Evolutionary conservation across 2,113 vertebrate genomes (phyloP).

Genomic region (Pituophis catenifer): DNA sequence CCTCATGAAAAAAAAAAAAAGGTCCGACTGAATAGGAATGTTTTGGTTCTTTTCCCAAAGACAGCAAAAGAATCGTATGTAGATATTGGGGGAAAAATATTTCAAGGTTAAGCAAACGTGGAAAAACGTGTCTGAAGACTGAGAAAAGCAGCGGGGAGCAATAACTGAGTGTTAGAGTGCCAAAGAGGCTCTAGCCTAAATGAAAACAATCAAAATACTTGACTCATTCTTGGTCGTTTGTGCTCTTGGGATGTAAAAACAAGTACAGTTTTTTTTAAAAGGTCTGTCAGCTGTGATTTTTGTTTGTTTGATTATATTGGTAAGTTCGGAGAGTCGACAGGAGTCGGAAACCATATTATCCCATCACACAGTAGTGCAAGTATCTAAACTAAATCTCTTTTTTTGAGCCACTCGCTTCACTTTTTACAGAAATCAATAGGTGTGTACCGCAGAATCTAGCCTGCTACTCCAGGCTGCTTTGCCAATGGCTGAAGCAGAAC

Average conservation of each 20-base stretch:
- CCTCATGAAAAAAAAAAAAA: background rate
- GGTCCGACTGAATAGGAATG: background rate
- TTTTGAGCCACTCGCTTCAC: conserved; percentile 6
- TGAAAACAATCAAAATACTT: background rate
- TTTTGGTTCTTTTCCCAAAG: background rate
- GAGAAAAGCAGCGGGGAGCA: background rate
- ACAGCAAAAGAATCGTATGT: background rate
- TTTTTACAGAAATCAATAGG: background rate
- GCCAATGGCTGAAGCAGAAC: background rate
- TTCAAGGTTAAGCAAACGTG: background rate
- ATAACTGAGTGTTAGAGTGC: background rate
- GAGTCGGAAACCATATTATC: background rate
- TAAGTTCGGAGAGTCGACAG: background rate
- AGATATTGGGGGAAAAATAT: background rate
- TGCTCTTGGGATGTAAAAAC: background rate
- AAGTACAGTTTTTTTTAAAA: background rate
- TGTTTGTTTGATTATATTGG: background rate
- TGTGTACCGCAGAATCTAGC: background rate
- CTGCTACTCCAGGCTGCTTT: background rate
- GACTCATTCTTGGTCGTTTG: background rate
- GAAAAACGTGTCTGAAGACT: background rate
- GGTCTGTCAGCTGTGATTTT: background rate
- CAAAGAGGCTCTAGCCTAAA: background rate
- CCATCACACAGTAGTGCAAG: too few species aligned
- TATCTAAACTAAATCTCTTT: background rate